phyloP scores from a whole-genome alignment of 2,888 invertebrate genomes.

The Pachymerium ferrugineum region DNA sequence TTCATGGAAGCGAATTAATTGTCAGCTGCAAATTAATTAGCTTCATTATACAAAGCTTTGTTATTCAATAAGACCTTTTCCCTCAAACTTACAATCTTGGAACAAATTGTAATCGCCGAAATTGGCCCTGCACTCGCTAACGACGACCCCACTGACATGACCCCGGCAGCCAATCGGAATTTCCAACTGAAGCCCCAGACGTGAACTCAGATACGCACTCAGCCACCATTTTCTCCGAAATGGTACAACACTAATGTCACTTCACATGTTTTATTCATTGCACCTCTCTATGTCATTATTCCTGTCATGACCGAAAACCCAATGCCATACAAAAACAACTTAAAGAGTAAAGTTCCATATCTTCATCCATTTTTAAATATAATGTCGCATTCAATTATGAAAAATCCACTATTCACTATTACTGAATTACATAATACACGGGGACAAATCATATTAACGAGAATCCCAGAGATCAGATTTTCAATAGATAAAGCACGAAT shows the following conservation, averaged over 20 bases:
- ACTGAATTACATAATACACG: too few relatives aligned
- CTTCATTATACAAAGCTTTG: constrained; percentile 10
- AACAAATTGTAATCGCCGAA: neutral
- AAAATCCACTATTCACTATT: neutral
- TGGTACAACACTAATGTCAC: constrained; percentile 19
- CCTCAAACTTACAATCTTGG: constrained; percentile 16
- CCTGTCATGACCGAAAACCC: neutral
- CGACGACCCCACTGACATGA: neutral
- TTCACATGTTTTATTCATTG: constrained; percentile 12
- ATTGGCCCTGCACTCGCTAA: neutral
- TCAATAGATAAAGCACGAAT: neutral
- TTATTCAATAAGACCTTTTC: constrained; percentile 13
- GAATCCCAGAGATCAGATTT: neutral
- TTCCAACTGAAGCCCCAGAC: neutral
- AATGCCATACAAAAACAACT: neutral
- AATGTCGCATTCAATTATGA: too few relatives aligned
- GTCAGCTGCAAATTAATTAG: constrained; percentile 19
- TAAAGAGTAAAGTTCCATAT: neutral
- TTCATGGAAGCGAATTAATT: neutral
- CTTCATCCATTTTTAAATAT: neutral
- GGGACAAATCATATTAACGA: too few relatives aligned
- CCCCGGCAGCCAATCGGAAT: neutral
- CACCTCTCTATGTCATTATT: neutral
- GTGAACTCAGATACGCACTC: neutral
- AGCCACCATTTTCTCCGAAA: neutral